These are phyloP conservation scores for Hoplodrina ambigua DNA, from an alignment of 2,888 invertebrate species.

Conservation along the genomic window DNA sequence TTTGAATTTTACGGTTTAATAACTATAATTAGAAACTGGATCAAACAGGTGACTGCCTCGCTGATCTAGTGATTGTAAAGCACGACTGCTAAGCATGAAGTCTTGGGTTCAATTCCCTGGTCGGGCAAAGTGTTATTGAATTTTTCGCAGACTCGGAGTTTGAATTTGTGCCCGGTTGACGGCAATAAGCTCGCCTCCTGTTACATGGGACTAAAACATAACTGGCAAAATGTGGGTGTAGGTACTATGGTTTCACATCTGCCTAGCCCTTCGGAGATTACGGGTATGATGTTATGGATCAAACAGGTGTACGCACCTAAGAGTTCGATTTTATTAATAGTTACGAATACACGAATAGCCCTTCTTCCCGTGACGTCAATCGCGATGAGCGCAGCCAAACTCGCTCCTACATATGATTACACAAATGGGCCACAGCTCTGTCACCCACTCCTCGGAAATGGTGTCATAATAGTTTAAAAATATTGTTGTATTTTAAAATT, in stretches of 20 bases:
- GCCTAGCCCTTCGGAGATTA: no score
- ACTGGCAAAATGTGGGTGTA: no score
- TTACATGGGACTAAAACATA: no score
- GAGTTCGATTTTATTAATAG: slow-evolving; percentile 82
- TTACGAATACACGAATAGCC: slow-evolving; percentile 81
- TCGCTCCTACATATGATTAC: slow-evolving; percentile 67
- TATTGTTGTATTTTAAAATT: slow-evolving; percentile 63
- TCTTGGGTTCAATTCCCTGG: no score
- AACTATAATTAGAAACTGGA: slow-evolving; percentile 46
- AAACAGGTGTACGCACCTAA: slow-evolving; percentile 53
- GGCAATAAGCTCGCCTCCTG: no score
- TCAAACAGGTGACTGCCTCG: slow-evolving; percentile 56
- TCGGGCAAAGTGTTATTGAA: no score
- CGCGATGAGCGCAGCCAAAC: slow-evolving; percentile 72
- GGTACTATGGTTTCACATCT: no score
- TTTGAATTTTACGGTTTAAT: slow-evolving; percentile 54
- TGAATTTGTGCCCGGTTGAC: no score
- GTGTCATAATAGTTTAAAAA: slow-evolving; percentile 73
- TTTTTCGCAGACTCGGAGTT: no score
- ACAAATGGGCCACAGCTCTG: slow-evolving; percentile 71
- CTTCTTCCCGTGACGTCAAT: slow-evolving; percentile 81
- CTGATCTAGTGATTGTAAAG: no score
- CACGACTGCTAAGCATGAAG: no score
- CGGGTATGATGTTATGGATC: slow-evolving; percentile 25
- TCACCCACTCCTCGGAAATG: slow-evolving; percentile 68